phyloP scores from a whole-genome alignment of 2,888 invertebrate species.

The Euplexia lucipara region DNA sequence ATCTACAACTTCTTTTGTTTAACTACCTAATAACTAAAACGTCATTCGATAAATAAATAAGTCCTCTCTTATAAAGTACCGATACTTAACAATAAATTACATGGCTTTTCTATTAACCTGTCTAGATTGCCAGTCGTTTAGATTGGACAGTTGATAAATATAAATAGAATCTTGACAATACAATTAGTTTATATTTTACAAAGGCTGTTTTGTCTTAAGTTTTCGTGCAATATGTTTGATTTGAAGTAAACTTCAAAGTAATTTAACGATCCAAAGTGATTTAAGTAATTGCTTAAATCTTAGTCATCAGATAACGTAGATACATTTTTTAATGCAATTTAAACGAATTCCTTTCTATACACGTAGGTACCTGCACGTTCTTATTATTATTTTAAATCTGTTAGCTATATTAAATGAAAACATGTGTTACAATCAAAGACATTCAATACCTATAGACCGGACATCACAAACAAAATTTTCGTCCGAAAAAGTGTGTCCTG shows the following conservation, averaged over 20 bases:
- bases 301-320: not conserved
- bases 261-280: too few species aligned
- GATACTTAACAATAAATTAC: slow-evolving; percentile 23
- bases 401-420: too few species aligned
- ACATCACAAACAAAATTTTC: too few species aligned
- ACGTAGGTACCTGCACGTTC: too few species aligned
- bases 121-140: slow-evolving; percentile 17
- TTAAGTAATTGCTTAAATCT: too few species aligned
- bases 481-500: too few species aligned
- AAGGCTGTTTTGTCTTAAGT: not conserved
- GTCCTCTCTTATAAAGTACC: not conserved
- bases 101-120: slow-evolving; percentile 18
- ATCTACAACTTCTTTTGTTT: too few species aligned
- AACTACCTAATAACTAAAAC: not conserved
- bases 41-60: not conserved
- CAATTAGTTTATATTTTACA: slow-evolving; percentile 11
- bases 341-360: too few species aligned
- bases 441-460: too few species aligned
- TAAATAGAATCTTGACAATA: slow-evolving; percentile 3
- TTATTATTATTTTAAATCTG: too few species aligned
- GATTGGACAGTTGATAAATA: slow-evolving; percentile 27
- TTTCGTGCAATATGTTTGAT: slow-evolving; percentile 7
- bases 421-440: too few species aligned
- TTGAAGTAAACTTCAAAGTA: not conserved
- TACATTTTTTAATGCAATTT: too few species aligned